Evolutionary conservation across 2,797 vertebrate genomes (phyloP), one percentile per base, ranked within the genome.

Genomic region (Hapalemur alaotrensis): DNA sequence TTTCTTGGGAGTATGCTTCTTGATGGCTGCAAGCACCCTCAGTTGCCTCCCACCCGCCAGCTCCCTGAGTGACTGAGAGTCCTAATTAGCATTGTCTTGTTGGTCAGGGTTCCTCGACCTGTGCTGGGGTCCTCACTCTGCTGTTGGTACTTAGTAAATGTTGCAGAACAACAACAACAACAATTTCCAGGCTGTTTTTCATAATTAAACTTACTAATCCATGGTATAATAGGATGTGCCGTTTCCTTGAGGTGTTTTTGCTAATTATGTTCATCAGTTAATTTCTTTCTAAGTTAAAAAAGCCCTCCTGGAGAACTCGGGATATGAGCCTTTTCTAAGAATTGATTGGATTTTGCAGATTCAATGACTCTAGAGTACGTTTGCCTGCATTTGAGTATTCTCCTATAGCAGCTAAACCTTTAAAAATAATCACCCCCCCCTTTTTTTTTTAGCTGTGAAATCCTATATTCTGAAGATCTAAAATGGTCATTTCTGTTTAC

Each of bases 281-380:
- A 75, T 95, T 89, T 89, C 69, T 69, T 65, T 89, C 20, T 46
- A 85, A 38, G 13, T 90, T 96, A 52, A 76, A 75, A 38, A 75
- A 79, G 15, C 50, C 25, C 48, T 41, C 52, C 23, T 46, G 15
- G 41, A 95, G 59, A 91, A 95, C 10, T 82, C 23, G 59, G 81
- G 54, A 52, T 73, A 17, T 80, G 61, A 85, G 18, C 25, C 10
- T 85, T 83, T 73, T 78, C 82, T 83, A 83, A 90, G 25, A 73
- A 63, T 46, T 92, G 63, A 59, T 65, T 43, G 9, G 18, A 15
- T 89, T 89, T 91, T 69, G 32, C n/a, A 7, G 48, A 63, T 5
- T 84, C 15, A n/a, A 5, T 5, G 38, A 15, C 25, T 76, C 35
- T 78, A 23, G 38, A 89, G 50, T 72, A 17, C 18, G 67, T 86